Evolutionary conservation across 2,113 vertebrate genomes (phyloP).

Genomic region (Lycocorax pyrrhopterus): DNA sequence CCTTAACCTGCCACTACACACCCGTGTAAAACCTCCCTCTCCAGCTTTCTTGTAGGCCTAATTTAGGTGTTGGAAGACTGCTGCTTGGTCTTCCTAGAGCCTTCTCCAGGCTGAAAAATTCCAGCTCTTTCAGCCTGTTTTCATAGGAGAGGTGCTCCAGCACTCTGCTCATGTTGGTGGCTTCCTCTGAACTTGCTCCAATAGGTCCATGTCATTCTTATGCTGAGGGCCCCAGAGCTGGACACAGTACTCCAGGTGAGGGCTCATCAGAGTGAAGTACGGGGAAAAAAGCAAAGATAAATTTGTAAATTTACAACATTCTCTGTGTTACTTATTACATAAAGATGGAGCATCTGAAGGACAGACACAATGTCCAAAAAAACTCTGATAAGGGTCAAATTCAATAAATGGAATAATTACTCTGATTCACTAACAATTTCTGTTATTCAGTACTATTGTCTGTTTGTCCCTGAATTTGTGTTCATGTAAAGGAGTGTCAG

Average conservation of each 20-base stretch:
- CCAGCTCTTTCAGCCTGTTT: background rate
- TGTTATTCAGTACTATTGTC: background rate
- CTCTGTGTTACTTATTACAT: background rate
- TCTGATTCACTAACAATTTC: background rate
- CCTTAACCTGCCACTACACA: background rate
- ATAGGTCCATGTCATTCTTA: background rate
- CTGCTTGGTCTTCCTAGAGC: background rate
- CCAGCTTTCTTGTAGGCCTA: background rate
- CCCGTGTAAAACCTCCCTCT: background rate
- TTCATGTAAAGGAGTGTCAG: background rate
- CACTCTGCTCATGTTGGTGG: background rate
- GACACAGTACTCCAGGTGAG: background rate
- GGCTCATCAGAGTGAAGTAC: too few relatives aligned
- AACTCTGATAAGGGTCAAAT: background rate
- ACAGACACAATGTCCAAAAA: background rate
- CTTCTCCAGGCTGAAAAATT: background rate
- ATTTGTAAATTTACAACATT: background rate
- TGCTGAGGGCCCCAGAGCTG: too few relatives aligned
- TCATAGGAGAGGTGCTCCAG: background rate
- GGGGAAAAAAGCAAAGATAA: background rate
- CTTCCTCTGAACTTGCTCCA: background rate
- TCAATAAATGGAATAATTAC: background rate
- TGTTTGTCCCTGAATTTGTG: background rate
- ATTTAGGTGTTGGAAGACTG: background rate
- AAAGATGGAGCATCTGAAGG: background rate